Conservation (phyloP, 1,140 invertebrate species). For the Drosophila pachea region DNA sequence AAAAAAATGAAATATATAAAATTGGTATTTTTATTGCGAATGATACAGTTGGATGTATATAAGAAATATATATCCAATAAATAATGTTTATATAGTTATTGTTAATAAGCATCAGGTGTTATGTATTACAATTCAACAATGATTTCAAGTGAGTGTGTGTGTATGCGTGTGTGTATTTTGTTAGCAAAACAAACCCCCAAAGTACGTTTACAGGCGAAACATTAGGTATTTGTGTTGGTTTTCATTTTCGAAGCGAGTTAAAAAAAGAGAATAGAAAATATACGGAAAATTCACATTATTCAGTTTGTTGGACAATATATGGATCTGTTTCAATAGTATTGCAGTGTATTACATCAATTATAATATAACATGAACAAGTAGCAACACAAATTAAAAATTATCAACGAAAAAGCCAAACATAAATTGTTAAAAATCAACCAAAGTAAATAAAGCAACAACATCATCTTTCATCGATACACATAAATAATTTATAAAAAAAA, state of each 20-base stretch:
- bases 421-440: conserved; percentile 40
- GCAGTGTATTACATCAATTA: conserved; percentile 42
- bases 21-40: conserved; percentile 16
- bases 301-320: conserved; percentile 65
- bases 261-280: conserved; percentile 78
- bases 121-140: conserved; percentile 53
- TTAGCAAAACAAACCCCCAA: conserved; percentile 75
- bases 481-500: neutral
- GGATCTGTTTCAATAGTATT: conserved; percentile 49
- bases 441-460: conserved; percentile 28
- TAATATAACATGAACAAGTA: conserved; percentile 48
- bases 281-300: conserved; percentile 74
- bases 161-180: conserved; percentile 35
- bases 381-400: conserved; percentile 37
- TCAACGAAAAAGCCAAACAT: conserved; percentile 36
- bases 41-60: conserved; percentile 29
- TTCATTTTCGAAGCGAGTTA: conserved; percentile 63
- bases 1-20: conserved; percentile 8
- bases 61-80: neutral
- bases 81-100: conserved; percentile 33
- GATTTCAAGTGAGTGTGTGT: conserved; percentile 36
- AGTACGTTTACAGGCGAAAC: conserved; percentile 69
- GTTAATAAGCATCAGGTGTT: conserved; percentile 56
- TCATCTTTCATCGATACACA: conserved; percentile 5
- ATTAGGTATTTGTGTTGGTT: conserved; percentile 54